Conservation (phyloP, 2,797 vertebrate species). For the Hippopotamyrus pictus region DNA sequence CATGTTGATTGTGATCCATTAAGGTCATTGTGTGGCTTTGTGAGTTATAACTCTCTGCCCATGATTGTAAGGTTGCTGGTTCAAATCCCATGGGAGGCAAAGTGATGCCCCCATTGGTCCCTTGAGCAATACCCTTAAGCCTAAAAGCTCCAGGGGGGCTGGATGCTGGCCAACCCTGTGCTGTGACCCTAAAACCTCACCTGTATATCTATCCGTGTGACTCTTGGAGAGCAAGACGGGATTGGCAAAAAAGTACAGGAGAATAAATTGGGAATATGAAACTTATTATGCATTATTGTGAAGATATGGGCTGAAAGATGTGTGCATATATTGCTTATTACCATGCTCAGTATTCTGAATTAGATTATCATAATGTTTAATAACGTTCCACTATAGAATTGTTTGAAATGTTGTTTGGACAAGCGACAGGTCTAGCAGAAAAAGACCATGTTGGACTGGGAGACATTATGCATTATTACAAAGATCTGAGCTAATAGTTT, state of each 20-base stretch:
- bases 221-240: background rate
- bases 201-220: background rate
- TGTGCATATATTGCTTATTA: background rate
- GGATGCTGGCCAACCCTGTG: background rate
- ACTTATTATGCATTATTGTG: background rate
- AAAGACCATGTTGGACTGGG: background rate
- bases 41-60: background rate
- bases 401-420: background rate
- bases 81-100: background rate
- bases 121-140: background rate
- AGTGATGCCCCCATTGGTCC: background rate
- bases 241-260: background rate
- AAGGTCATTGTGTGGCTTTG: background rate
- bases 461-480: background rate
- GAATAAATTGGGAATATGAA: background rate
- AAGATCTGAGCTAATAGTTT: background rate
- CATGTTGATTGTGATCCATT: background rate
- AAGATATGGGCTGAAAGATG: background rate
- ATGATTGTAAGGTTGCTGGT: background rate
- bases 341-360: background rate
- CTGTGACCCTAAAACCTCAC: background rate
- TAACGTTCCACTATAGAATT: background rate
- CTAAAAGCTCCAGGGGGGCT: background rate
- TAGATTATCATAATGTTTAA: background rate
- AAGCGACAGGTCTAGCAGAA: background rate